phyloP scores from a whole-genome alignment of 1,140 invertebrate species.

The Trichonephila clavata region DNA sequence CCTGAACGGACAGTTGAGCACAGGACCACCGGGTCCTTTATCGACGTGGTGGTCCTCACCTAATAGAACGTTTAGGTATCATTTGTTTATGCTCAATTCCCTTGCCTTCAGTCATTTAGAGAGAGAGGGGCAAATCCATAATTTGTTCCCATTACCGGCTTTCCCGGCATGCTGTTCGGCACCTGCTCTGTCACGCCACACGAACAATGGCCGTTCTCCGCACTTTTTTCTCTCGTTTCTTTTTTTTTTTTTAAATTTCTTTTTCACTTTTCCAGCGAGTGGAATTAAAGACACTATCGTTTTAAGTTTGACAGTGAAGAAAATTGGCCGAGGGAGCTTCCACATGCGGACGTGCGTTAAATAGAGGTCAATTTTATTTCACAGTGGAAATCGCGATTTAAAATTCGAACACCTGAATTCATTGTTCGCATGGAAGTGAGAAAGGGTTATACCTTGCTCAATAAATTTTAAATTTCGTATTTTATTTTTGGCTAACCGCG shows the following conservation, averaged over 20 bases:
- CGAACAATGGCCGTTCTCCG: conserved; percentile 10
- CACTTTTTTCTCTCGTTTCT: neutral
- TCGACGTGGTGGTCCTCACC: conserved; percentile 28
- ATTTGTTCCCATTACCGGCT: conserved; percentile 70
- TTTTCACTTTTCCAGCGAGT: neutral
- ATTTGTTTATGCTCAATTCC: conserved; percentile 68
- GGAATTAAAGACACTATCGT: conserved; percentile 43
- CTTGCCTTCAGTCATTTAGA: conserved; percentile 62
- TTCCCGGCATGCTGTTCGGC: conserved; percentile 69
- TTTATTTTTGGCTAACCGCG: no score
- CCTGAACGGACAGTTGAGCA: neutral
- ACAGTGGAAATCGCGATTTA: no score
- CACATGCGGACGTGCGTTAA: neutral
- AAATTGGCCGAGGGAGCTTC: neutral
- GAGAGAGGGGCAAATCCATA: conserved; percentile 46
- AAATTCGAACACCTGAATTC: no score
- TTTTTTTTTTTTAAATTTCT: neutral
- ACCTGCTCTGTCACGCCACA: conserved; percentile 63
- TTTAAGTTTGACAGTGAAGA: conserved; percentile 39
- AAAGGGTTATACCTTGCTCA: no score
- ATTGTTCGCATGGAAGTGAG: no score
- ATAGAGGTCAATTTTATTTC: neutral
- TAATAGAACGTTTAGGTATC: conserved; percentile 72
- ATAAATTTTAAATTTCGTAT: no score
- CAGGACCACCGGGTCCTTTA: conserved; percentile 40